phyloP scores from a whole-genome alignment of 1,140 invertebrate species.

The Zaprionus ornatus region DNA sequence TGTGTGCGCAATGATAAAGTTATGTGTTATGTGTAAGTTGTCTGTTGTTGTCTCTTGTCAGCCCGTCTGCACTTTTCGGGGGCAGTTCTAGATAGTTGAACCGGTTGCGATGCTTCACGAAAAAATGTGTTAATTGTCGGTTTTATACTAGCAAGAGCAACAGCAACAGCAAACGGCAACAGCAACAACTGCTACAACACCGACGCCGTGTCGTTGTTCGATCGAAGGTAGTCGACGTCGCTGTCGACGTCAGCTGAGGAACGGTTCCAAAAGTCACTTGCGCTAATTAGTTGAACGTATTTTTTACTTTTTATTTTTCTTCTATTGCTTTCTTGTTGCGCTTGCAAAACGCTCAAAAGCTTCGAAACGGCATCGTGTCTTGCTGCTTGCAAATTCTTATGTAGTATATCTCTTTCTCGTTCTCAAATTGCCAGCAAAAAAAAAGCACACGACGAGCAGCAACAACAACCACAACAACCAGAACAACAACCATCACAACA shows the following conservation, averaged over 20 bases:
- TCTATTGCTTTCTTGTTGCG: constrained; percentile 35
- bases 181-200: constrained; percentile 1
- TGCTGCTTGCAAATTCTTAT: constrained; percentile 41
- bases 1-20: constrained; percentile 37
- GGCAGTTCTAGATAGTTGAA: constrained; percentile 41
- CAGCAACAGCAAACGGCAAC: constrained; percentile 10
- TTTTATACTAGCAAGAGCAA: constrained; percentile 26
- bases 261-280: constrained; percentile 77
- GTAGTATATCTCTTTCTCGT: constrained; percentile 31
- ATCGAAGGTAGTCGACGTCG: constrained; percentile 30
- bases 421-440: constrained; percentile 47
- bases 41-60: constrained; percentile 7
- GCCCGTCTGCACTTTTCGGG: constrained; percentile 29
- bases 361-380: too few species aligned
- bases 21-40: constrained; percentile 64
- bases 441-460: constrained; percentile 26
- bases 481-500: neutral
- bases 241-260: constrained; percentile 26
- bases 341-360: constrained; percentile 59
- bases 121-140: constrained; percentile 73
- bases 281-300: constrained; percentile 78
- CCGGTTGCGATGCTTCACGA: constrained; percentile 58
- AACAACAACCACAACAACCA: neutral
- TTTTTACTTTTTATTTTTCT: constrained; percentile 35
- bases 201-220: constrained; percentile 36